Base-by-base conservation (phyloP, 53 echinoderm and acorn worm species). In the Arbacia lixula region DNA sequence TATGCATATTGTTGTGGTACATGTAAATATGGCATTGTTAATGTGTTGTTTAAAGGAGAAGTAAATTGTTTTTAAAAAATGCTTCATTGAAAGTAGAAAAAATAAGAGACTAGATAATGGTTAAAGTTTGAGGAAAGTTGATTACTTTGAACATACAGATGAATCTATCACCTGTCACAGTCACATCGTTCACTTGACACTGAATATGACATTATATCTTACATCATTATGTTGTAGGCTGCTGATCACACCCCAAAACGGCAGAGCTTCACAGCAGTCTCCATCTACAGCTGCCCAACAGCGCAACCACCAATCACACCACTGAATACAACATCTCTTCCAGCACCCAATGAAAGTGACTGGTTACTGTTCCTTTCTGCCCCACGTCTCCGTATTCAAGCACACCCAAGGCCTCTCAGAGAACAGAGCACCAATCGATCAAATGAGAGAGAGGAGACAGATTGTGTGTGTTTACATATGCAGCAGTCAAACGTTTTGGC, bases 331-430 rank as follows among this genome's bases (percentile, higher is more conserved):
- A 36, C 12, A 3, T 38, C 66, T 22, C 38, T 38, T 8, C 38
- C 37, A 20, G n/a, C 10, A 1, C 22, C 66, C 8, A 66, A 11
- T 21, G 66, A 36, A 21, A 66, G 38, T 3, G 38, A 38, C 66
- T 66, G 66, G 66, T 66, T 66, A 1, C 66, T 66, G 66, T 66
- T 66, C 66, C 66, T 66, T 4, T 66, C 66, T 36, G 38, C 66
- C 21, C 38, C 36, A 21, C 20, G 36, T 24, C 6, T 21, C 25
- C 66, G 24, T 21, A 36, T 22, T 66, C 66, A 66, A 24, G 36
- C 6, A 36, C 36, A 9, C 22, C 24, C 66, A 66, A n/a, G 21
- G 21, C 20, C 37, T 27, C 12, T 3, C n/a, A 17, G n/a, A 66
- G 66, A 66, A 66, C 36, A n/a, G 38, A 66, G 5, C 66, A 66